Evolutionary conservation across 2,113 vertebrate genomes (phyloP).

Genomic region (Cynoglossus semilaevis): DNA sequence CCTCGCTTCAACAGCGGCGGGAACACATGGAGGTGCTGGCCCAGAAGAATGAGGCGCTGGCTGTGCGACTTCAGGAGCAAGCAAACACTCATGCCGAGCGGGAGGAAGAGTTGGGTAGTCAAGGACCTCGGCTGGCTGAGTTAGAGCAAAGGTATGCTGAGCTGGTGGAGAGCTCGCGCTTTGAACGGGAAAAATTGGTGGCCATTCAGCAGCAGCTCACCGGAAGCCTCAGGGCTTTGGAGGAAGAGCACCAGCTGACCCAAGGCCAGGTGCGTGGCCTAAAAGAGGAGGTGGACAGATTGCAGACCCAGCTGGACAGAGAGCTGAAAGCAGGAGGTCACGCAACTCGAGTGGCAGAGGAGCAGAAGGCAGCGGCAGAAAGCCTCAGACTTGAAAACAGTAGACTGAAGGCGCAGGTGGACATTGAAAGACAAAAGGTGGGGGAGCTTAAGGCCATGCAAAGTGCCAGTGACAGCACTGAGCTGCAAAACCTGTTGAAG

Average conservation of each 20-base stretch:
- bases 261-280: constrained; percentile 76
- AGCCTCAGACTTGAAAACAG: constrained; percentile 82
- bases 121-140: constrained; percentile 77
- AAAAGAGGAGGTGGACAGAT: constrained; percentile 80
- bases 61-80: constrained; percentile 82
- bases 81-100: constrained; percentile 78
- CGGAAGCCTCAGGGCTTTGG: constrained; percentile 84
- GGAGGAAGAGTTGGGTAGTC: constrained; percentile 66
- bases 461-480: constrained; percentile 72
- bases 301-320: constrained; percentile 75
- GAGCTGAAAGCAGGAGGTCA: constrained; percentile 71
- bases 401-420: constrained; percentile 82
- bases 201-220: constrained; percentile 95
- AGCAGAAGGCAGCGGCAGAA: constrained; percentile 75
- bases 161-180: constrained; percentile 86
- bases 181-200: constrained; percentile 92
- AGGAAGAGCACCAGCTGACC: constrained; percentile 87
- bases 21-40: constrained; percentile 86
- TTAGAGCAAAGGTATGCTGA: constrained; percentile 87
- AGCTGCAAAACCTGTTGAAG: constrained; percentile 83
- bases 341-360: constrained; percentile 74
- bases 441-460: constrained; percentile 77
- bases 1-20: constrained; percentile 88
- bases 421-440: constrained; percentile 84
- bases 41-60: constrained; percentile 87